phyloP scores from a whole-genome alignment of 2,797 vertebrate genomes.

The Gallinago stenura region DNA sequence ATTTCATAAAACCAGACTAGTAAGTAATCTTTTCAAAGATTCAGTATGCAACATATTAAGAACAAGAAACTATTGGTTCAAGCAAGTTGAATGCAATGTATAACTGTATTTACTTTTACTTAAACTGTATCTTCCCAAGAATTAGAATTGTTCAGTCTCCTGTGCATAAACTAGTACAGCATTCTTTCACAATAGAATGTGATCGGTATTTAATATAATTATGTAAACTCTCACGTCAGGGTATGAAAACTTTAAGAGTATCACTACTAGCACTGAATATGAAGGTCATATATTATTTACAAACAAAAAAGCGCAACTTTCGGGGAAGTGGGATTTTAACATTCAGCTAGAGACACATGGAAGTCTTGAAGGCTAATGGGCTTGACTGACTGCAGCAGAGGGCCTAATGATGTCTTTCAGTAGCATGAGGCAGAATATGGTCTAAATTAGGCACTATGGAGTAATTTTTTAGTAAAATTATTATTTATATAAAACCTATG shows the following conservation, averaged over 20 bases:
- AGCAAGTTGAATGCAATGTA: not conserved
- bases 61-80: not conserved
- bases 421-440: not conserved
- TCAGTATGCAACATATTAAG: not conserved
- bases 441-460: not conserved
- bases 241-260: not conserved
- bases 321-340: not conserved
- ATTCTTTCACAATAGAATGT: not conserved
- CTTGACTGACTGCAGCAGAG: not conserved
- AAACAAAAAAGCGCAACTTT: not conserved
- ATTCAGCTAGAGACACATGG: not conserved
- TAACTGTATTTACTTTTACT: not conserved
- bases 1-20: constrained; percentile 5
- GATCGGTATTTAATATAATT: not conserved
- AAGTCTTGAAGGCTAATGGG: not conserved
- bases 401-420: not conserved
- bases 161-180: not conserved
- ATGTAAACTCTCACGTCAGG: not conserved
- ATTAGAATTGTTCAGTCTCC: not conserved
- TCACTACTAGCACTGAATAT: not conserved
- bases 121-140: not conserved
- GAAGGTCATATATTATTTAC: not conserved
- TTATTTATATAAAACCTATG: too few relatives aligned
- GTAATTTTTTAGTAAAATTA: too few relatives aligned
- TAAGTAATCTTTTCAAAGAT: not conserved